phyloP scores from a whole-genome alignment of 2,888 invertebrate species.

The Erpobdella octoculata region DNA sequence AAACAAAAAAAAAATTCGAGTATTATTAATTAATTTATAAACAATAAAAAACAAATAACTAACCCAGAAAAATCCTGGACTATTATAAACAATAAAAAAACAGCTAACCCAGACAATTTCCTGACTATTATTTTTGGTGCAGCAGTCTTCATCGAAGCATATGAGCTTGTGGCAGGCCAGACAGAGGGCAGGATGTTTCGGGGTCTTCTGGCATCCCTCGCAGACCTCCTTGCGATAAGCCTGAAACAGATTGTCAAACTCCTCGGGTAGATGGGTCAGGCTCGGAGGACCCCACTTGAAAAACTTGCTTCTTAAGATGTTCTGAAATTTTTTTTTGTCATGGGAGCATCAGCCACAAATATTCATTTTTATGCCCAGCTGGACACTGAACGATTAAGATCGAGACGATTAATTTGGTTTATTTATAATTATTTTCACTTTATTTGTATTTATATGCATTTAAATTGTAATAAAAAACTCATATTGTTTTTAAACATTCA shows the following conservation, averaged over 20 bases:
- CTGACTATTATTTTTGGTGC: constrained; percentile 63
- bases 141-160: constrained; percentile 60
- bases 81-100: background rate
- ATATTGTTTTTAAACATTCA: no score
- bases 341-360: background rate
- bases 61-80: background rate
- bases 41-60: no score
- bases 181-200: constrained; percentile 83
- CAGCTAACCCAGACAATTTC: constrained; percentile 70
- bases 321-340: background rate
- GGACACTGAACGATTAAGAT: no score
- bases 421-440: no score
- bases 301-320: background rate
- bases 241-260: constrained; percentile 84
- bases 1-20: background rate
- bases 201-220: constrained; percentile 72
- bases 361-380: no score
- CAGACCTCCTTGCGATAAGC: constrained; percentile 85
- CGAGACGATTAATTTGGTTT: no score
- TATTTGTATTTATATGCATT: background rate
- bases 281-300: constrained; percentile 67
- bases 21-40: background rate
- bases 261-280: constrained; percentile 73
- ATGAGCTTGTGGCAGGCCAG: constrained; percentile 84
- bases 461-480: no score